Evolutionary conservation across 2,797 vertebrate species (phyloP), one percentile per base, ranked within the genome.

Genomic region (Uromys caudimaculatus): DNA sequence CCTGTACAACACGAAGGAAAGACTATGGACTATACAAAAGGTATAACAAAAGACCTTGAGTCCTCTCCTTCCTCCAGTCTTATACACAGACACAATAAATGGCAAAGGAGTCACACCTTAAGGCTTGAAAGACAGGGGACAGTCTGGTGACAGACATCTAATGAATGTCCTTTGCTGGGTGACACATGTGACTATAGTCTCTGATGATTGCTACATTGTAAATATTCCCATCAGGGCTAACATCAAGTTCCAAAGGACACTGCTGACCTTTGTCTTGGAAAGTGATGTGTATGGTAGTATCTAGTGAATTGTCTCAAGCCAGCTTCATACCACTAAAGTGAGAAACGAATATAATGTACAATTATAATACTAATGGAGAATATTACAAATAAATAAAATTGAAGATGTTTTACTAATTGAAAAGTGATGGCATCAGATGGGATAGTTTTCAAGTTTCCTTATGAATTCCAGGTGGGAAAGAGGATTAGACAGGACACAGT

Each of bases 291-390:
- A 24, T 3, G 58, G 69, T 58, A 44, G 54, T 29, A 38, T 76
- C 38, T 9, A 56, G 67, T 56, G 67, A 88, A 38, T 27, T 52
- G 58, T 35, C 23, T 92, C 13, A 52, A 71, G 7, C 19, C 64
- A 54, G 3, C 29, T 75, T 86, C 32, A 41, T 27, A 27, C 38
- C 6, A 41, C 41, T 50, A 82, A 27, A 13, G 32, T 4, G 7
- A 75, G 54, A 64, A 10, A 67, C 35, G 6, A 60, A 44, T 62
- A 35, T 13, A 38, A 41, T 73, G 27, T 11, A n/a, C 73, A 41
- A 60, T 87, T 56, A n/a, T 62, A 95, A 76, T 85, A 85, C 56
- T 81, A 62, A 56, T 32, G 24, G 32, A 85, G 52, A 95, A 71
- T 41, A 24, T 35, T 76, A 52, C 85, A 16, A 62, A 75, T 44